Evolutionary conservation across 2,113 vertebrate genomes (phyloP).

Genomic region (Parus major): DNA sequence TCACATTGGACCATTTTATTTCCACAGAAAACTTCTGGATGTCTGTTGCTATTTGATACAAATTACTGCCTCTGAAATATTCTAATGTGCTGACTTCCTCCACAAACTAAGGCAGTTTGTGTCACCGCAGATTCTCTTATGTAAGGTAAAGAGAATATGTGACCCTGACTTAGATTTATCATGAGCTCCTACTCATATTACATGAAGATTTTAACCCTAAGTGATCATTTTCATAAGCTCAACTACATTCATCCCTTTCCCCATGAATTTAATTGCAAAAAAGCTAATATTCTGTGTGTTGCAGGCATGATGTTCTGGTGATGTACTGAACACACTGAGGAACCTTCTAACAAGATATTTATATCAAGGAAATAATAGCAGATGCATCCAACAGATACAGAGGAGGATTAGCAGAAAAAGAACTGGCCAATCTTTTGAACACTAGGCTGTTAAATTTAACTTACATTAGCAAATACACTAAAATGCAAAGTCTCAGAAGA

Average conservation of each 20-base stretch:
- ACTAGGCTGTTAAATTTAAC: neutral
- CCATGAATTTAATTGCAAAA: neutral
- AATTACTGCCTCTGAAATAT: neutral
- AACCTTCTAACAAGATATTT: neutral
- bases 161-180: neutral
- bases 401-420: neutral
- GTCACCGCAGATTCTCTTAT: neutral
- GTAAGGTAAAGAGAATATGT: neutral
- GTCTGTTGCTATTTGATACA: neutral
- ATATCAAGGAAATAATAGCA: neutral
- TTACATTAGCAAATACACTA: neutral
- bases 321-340: neutral
- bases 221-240: neutral
- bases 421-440: neutral
- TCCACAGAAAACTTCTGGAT: constrained; percentile 8
- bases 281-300: neutral
- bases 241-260: neutral
- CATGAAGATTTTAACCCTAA: neutral
- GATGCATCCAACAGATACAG: neutral
- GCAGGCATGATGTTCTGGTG: neutral
- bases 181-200: neutral
- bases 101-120: neutral
- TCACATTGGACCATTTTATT: neutral
- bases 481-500: neutral
- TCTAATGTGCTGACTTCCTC: neutral